A percentile compares a stretch with the other conserved stretches of the same genome.
phyloP scores from a whole-genome alignment of 2,888 invertebrate species.

The Drosophila flavopinicola region DNA sequence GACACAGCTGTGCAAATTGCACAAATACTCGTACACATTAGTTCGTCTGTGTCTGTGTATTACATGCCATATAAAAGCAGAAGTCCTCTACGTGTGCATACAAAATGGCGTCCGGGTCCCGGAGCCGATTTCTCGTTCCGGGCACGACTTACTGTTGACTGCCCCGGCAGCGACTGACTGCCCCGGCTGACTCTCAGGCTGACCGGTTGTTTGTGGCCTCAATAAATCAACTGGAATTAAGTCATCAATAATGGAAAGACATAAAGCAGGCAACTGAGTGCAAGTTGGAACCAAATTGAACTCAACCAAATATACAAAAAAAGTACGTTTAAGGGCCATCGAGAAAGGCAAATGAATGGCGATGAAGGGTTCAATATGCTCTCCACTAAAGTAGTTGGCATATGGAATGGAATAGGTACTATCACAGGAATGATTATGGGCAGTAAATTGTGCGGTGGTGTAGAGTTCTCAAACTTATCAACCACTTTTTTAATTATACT shows the following conservation, averaged over 20 bases:
- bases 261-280: constrained; percentile 62
- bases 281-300: constrained; percentile 32
- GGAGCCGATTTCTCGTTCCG: constrained; percentile 20
- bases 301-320: constrained; percentile 26
- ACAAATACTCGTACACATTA: constrained; percentile 11
- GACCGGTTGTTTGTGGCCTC: constrained; percentile 66
- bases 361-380: constrained; percentile 39
- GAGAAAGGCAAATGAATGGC: constrained; percentile 47
- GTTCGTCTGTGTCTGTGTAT: constrained; percentile 21
- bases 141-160: constrained; percentile 31
- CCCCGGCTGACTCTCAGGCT: constrained; percentile 18
- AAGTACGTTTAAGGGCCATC: constrained; percentile 27
- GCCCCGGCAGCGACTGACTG: constrained; percentile 7
- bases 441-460: too few species aligned
- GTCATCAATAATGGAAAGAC: constrained; percentile 80
- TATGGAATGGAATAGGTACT: background rate
- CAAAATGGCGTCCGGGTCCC: constrained; percentile 48
- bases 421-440: too few species aligned
- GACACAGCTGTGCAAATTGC: constrained; percentile 39
- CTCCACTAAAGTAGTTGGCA: constrained; percentile 17
- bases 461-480: too few species aligned
- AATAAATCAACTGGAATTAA: constrained; percentile 81
- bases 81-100: constrained; percentile 59
- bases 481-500: too few species aligned
- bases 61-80: constrained; percentile 34